Evolutionary conservation across 1,140 invertebrate genomes (phyloP).

Genomic region (Pseudomyrmex cubaensis): DNA sequence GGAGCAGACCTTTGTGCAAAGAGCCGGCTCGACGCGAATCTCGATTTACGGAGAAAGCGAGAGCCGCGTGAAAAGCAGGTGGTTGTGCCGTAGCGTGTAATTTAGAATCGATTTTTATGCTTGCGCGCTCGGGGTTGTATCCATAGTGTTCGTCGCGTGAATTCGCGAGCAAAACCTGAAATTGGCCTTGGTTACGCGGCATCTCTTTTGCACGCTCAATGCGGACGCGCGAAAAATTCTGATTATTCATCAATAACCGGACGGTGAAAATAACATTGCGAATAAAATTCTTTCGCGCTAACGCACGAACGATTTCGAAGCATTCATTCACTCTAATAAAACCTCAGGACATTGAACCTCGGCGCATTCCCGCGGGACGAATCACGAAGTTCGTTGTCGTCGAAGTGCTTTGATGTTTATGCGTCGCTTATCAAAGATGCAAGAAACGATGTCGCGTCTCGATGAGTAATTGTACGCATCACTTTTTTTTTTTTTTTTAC

Average conservation of each 20-base stretch:
- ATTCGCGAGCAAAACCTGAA: conserved; percentile 34
- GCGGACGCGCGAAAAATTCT: not conserved
- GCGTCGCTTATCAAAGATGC: conserved; percentile 18
- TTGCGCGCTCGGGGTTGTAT: not conserved
- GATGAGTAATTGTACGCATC: conserved; percentile 3
- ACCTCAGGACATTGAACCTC: conserved; percentile 35
- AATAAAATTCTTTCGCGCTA: not conserved
- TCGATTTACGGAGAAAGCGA: conserved; percentile 62
- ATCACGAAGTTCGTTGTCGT: conserved; percentile 20
- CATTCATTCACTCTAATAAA: conserved; percentile 34
- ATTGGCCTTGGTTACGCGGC: conserved; percentile 14
- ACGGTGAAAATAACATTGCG: not conserved
- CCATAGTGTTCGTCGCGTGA: conserved; percentile 55
- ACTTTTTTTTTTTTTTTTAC: conserved; percentile 29
- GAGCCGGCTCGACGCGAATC: conserved; percentile 4
- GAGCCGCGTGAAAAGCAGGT: conserved; percentile 62
- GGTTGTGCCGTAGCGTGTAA: conserved; percentile 43
- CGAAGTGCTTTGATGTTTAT: conserved; percentile 27
- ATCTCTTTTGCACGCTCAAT: not conserved
- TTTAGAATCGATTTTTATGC: conserved; percentile 68
- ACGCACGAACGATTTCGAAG: conserved; percentile 4
- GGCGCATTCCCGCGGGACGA: conserved; percentile 38
- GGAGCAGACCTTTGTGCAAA: not conserved
- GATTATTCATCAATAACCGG: conserved; percentile 20
- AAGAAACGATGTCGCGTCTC: not conserved